A percentile compares a stretch with the other conserved stretches of the same genome.
These are phyloP conservation scores for Ladona fulva DNA, from an alignment of 1,140 invertebrate genomes.

Conservation along the genomic window DNA sequence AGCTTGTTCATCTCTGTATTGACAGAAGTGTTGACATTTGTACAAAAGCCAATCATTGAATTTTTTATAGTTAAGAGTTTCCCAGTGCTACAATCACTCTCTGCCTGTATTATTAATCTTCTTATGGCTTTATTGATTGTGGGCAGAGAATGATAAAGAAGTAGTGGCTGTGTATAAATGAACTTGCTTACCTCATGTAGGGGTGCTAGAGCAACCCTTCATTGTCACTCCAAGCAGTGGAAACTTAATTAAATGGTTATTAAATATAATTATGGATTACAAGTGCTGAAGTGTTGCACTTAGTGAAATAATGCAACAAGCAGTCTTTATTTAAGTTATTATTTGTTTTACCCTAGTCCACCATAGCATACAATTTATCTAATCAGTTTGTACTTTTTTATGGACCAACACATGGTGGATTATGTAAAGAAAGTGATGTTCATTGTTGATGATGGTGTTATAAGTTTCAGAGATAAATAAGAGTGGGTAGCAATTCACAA, in stretches of 20 bases:
- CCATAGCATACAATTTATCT: neutral
- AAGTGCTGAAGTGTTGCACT: neutral
- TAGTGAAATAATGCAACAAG: neutral
- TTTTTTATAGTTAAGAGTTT: slow-evolving; percentile 9
- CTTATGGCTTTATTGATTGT: neutral
- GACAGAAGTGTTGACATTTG: neutral
- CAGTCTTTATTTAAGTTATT: neutral
- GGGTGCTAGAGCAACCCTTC: neutral
- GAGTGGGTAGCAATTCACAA: neutral
- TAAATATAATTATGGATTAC: neutral
- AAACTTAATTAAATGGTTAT: neutral
- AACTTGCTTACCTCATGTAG: slow-evolving; percentile 5
- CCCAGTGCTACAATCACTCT: neutral
- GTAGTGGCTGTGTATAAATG: neutral
- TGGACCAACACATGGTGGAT: neutral
- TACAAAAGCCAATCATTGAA: neutral
- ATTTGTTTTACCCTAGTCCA: slow-evolving; percentile 9
- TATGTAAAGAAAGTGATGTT: neutral
- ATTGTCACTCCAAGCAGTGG: neutral
- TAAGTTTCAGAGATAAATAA: neutral
- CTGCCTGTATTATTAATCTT: neutral
- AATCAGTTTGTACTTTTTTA: neutral
- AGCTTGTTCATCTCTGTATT: neutral
- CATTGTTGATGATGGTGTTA: neutral
- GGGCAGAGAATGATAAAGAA: neutral